phyloP scores from a whole-genome alignment of 2,113 vertebrate genomes.

The Cyanoramphus novaezelandiae region DNA sequence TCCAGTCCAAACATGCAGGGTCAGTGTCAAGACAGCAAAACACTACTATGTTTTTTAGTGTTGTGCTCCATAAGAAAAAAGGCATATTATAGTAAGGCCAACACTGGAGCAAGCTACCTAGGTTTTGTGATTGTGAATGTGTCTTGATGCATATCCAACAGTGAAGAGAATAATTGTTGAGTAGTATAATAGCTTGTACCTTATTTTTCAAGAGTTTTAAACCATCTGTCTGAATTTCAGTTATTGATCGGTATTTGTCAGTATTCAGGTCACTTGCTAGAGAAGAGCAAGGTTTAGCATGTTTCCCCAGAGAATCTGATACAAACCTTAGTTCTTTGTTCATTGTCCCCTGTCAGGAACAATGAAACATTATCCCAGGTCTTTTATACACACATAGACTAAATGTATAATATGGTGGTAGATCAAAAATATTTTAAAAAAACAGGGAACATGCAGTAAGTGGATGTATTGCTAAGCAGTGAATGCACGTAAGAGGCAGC shows the following conservation, averaged over 20 bases:
- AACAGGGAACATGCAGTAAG: not conserved
- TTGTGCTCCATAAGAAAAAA: not conserved
- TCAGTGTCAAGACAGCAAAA: not conserved
- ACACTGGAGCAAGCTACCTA: not conserved
- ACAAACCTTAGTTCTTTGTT: not conserved
- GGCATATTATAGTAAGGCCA: not conserved
- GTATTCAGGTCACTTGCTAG: not conserved
- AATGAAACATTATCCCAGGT: not conserved
- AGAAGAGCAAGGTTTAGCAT: not conserved
- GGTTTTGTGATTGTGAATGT: not conserved
- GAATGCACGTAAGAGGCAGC: not conserved
- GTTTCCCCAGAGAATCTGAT: not conserved
- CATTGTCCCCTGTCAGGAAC: not conserved
- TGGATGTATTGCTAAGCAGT: not conserved
- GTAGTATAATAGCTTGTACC: not conserved
- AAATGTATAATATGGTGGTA: not conserved
- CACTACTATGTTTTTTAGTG: not conserved
- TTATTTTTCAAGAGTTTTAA: not conserved
- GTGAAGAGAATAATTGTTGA: not conserved
- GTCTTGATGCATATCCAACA: not conserved
- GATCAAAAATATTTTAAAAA: not conserved
- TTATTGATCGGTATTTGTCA: not conserved
- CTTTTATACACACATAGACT: not conserved
- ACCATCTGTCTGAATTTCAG: not conserved
- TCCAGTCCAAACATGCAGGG: not conserved